Conservation (phyloP, 2,888 invertebrate genomes). For the Podabrus alpinus region DNA sequence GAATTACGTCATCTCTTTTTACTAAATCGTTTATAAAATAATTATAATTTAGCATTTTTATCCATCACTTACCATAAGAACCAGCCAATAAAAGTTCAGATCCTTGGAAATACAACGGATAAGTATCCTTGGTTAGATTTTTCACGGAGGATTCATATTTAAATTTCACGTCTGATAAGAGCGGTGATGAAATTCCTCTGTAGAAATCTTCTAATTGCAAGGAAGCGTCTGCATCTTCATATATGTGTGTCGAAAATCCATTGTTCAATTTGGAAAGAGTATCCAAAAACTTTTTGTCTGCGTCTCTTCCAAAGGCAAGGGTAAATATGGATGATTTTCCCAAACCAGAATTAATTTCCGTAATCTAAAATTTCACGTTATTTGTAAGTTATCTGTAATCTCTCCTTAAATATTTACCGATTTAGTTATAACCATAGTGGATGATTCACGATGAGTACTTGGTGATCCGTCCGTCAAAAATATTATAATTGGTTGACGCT, state of each 20-base stretch:
- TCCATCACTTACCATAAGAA: slow-evolving; percentile 33
- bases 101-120: slow-evolving; percentile 61
- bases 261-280: slow-evolving; percentile 53
- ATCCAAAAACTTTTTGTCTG: slow-evolving; percentile 54
- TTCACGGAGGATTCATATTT: slow-evolving; percentile 46
- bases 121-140: slow-evolving; percentile 54
- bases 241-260: slow-evolving; percentile 55
- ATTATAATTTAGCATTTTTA: background rate
- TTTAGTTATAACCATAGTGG: background rate
- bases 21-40: background rate
- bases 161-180: slow-evolving; percentile 51
- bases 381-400: background rate
- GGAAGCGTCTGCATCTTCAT: slow-evolving; percentile 53
- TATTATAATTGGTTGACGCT: slow-evolving; percentile 57
- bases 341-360: background rate
- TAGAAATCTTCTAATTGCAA: slow-evolving; percentile 54
- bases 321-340: slow-evolving; percentile 48
- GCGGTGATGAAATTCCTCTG: slow-evolving; percentile 55
- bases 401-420: background rate
- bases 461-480: background rate
- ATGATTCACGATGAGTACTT: background rate
- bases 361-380: background rate
- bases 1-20: background rate
- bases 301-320: slow-evolving; percentile 56
- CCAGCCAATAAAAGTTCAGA: slow-evolving; percentile 65